Percentiles rank a stretch among this genome's conserved stretches.
Evolutionary conservation across 1,140 invertebrate species (phyloP).

Genomic region (Drosophila melanica): DNA sequence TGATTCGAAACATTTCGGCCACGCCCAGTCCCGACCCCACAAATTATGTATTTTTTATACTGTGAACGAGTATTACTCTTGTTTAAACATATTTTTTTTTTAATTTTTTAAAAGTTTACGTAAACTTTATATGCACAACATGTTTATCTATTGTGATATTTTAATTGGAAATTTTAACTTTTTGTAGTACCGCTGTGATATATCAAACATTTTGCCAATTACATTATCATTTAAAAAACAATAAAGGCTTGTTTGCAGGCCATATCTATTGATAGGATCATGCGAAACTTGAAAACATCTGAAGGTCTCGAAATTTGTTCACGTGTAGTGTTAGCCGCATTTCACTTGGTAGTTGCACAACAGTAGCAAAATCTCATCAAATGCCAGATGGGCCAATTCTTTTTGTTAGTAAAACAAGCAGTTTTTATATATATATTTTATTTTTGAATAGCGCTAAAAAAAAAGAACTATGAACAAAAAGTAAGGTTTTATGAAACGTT

Average conservation of each 20-base stretch:
- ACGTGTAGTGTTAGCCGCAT: constrained; percentile 16
- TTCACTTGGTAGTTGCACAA: constrained; percentile 21
- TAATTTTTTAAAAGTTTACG: not conserved
- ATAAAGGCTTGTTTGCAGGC: constrained; percentile 2
- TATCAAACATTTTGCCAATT: not conserved
- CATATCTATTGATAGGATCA: not conserved
- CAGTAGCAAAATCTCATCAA: constrained; percentile 21
- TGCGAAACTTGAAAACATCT: not conserved
- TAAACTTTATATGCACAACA: not conserved
- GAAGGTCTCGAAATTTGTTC: constrained; percentile 14
- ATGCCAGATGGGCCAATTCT: constrained; percentile 23
- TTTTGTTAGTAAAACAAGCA: constrained; percentile 23
- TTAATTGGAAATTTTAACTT: too few species aligned
- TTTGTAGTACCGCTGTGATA: not conserved
- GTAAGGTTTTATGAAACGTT: constrained; percentile 43
- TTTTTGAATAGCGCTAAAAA: constrained; percentile 66
- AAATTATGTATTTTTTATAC: too few species aligned
- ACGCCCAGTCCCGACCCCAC: too few species aligned
- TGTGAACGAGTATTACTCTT: too few species aligned
- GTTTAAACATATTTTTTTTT: too few species aligned
- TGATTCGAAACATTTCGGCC: too few species aligned
- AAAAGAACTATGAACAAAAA: constrained; percentile 4
- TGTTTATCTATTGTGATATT: too few species aligned
- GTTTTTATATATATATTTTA: not conserved
- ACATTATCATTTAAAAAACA: not conserved